A percentile compares a stretch with the other conserved stretches of the same genome.
phyloP scores from a whole-genome alignment of 2,797 vertebrate genomes.

The Gorsachius magnificus region DNA sequence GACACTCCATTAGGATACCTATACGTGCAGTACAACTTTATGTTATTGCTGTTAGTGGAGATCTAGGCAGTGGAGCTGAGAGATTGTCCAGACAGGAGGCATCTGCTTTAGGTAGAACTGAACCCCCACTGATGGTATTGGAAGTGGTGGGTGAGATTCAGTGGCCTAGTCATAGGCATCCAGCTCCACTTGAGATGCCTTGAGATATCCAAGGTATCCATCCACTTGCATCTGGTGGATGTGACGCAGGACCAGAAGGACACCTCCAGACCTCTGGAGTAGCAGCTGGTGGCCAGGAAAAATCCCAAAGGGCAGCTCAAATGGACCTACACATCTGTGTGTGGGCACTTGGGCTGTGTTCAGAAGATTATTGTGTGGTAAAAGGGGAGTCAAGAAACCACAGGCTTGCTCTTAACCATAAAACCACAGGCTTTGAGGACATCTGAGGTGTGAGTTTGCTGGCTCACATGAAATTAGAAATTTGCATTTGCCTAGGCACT shows the following conservation, averaged over 20 bases:
- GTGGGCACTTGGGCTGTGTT: background rate
- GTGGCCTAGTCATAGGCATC: background rate
- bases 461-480: background rate
- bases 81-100: background rate
- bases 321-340: background rate
- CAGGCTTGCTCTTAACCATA: background rate
- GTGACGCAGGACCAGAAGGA: background rate
- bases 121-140: background rate
- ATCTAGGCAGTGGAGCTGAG: background rate
- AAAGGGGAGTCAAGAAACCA: background rate
- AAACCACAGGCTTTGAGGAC: background rate
- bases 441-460: background rate
- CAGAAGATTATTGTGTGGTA: background rate
- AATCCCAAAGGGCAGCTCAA: background rate
- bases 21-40: background rate
- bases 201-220: background rate
- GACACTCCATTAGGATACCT: background rate
- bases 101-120: background rate
- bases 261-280: background rate
- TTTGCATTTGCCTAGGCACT: accelerated
- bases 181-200: background rate
- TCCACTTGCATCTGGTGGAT: background rate
- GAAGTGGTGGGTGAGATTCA: background rate
- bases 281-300: background rate
- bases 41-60: background rate